phyloP scores from a whole-genome alignment of 1,140 invertebrate genomes.

The Cyphomyrmex costatus region DNA sequence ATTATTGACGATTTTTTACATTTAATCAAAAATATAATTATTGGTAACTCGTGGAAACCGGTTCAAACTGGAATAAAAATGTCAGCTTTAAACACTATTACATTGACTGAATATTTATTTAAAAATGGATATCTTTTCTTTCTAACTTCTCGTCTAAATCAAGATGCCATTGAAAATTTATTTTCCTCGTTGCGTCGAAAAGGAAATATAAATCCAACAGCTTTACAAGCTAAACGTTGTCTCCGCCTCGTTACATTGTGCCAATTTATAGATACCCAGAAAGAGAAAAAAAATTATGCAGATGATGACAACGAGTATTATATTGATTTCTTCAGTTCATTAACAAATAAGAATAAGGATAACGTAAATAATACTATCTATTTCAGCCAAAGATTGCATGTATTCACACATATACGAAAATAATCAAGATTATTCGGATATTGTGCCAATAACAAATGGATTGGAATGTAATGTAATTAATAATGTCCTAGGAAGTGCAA shows the following conservation, averaged over 20 bases:
- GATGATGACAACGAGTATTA: not conserved
- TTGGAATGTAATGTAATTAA: slow-evolving; percentile 7
- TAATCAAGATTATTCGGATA: not conserved
- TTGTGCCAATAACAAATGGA: slow-evolving; percentile 7
- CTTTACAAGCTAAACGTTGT: slow-evolving; percentile 11
- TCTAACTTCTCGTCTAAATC: not conserved
- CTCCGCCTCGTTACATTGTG: not conserved
- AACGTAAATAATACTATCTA: not conserved
- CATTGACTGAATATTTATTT: not conserved
- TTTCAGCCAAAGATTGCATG: not conserved
- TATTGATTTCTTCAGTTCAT: not conserved
- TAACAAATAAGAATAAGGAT: not conserved
- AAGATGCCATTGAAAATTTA: slow-evolving; percentile 2
- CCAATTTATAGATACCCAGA: not conserved
- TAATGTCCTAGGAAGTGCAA: not conserved
- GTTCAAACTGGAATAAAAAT: slow-evolving; percentile 8
- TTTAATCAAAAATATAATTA: slow-evolving; percentile 5
- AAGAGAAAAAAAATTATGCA: not conserved
- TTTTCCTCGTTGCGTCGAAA: not conserved
- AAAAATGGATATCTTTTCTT: not conserved
- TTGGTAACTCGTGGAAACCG: not conserved
- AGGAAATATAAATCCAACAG: not conserved
- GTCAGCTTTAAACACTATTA: slow-evolving; percentile 3
- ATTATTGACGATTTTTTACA: slow-evolving; percentile 9
- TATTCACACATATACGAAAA: not conserved